Conservation (phyloP, 2,888 invertebrate species). For the Rotaria sp. region DNA sequence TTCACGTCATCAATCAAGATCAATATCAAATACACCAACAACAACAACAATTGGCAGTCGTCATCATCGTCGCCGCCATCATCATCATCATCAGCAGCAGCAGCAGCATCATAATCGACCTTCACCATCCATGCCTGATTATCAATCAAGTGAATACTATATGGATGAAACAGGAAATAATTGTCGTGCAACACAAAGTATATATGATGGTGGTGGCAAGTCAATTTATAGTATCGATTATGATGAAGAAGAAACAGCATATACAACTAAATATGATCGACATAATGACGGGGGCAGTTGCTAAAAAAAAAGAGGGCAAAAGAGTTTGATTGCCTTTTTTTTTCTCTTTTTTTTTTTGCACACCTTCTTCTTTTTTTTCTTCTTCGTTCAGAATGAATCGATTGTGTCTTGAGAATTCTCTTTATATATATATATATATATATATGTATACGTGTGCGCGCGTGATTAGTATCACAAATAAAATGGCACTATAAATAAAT, state of each 20-base stretch:
- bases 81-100: background rate
- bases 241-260: slow-evolving; percentile 1
- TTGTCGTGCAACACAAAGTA: slow-evolving; percentile 4
- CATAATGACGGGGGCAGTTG: background rate
- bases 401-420: background rate
- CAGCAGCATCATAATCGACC: background rate
- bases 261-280: slow-evolving; percentile 20
- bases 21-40: background rate
- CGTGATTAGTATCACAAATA: background rate
- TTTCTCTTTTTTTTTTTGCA: background rate
- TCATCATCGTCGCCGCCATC: background rate
- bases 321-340: background rate
- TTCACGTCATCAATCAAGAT: background rate
- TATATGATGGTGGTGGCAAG: background rate
- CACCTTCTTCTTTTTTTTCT: background rate
- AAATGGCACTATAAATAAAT: background rate
- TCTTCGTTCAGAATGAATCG: background rate
- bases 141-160: slow-evolving; percentile 24
- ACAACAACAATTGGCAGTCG: background rate
- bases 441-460: too few relatives aligned
- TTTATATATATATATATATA: too few relatives aligned
- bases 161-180: background rate
- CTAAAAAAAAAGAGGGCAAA: background rate
- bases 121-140: background rate
- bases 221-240: slow-evolving; percentile 29